Conservation (phyloP, 2,888 invertebrate genomes). For the Hirtodrosophila alboralis region DNA sequence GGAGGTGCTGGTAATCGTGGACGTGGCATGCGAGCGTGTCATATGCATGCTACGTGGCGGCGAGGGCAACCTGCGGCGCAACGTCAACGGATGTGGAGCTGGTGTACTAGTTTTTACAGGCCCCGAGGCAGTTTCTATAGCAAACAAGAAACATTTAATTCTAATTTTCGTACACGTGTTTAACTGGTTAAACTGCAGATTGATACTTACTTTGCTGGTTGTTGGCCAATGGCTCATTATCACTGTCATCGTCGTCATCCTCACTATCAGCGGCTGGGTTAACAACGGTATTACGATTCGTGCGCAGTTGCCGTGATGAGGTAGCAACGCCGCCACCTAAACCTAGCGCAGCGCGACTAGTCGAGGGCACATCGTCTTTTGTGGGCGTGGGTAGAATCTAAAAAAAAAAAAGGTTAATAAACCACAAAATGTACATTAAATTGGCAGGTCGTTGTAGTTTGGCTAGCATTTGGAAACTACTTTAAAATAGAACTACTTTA, state of each 20-base stretch:
- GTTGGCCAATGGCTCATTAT: slow-evolving; percentile 81
- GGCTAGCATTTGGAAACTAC: too few relatives aligned
- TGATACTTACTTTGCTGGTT: slow-evolving; percentile 76
- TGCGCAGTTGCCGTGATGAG: slow-evolving; percentile 79
- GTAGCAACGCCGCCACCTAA: slow-evolving; percentile 29
- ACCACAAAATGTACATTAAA: neutral
- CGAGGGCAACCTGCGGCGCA: slow-evolving; percentile 65
- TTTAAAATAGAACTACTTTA: too few relatives aligned
- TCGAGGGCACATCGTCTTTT: slow-evolving; percentile 73
- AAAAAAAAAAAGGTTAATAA: slow-evolving; percentile 2
- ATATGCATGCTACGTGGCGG: slow-evolving; percentile 67
- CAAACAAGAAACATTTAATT: neutral
- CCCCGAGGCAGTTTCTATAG: slow-evolving; percentile 51
- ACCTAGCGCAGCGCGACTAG: slow-evolving; percentile 71
- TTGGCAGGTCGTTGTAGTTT: too few relatives aligned
- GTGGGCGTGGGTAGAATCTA: slow-evolving; percentile 82
- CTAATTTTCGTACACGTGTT: neutral
- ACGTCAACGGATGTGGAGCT: slow-evolving; percentile 69
- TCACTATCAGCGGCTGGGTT: slow-evolving; percentile 62
- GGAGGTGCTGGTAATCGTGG: slow-evolving; percentile 64
- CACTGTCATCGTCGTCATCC: slow-evolving; percentile 75
- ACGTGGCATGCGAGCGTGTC: slow-evolving; percentile 83
- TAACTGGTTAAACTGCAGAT: neutral
- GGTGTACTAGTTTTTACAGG: slow-evolving; percentile 44
- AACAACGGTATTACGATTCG: slow-evolving; percentile 82